Conservation (phyloP, 2,113 vertebrate genomes). For the Paraplagusia blochii region DNA sequence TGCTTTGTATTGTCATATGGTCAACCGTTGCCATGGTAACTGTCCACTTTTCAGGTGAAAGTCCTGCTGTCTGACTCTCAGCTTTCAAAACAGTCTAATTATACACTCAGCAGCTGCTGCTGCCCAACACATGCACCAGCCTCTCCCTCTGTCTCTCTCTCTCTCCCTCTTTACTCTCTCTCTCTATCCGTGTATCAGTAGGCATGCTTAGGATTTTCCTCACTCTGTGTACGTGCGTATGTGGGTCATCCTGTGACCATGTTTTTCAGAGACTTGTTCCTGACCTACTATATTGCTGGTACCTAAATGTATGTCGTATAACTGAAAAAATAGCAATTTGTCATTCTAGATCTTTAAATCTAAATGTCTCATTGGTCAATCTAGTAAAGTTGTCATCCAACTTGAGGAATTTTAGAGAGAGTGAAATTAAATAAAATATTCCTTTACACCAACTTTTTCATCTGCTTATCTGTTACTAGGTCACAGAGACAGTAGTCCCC, state of each 20-base stretch:
- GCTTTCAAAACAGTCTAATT: slow-evolving; percentile 74
- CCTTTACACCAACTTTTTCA: no score
- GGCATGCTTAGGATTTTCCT: slow-evolving; percentile 2
- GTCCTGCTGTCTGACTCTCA: slow-evolving; percentile 50
- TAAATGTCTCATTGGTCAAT: no score
- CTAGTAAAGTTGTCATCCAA: no score
- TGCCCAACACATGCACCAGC: slow-evolving; percentile 47
- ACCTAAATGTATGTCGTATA: no score
- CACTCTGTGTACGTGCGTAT: background rate
- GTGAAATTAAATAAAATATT: no score
- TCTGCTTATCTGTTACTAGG: no score
- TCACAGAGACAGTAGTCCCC: no score
- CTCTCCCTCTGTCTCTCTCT: slow-evolving; percentile 9
- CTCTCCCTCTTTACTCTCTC: background rate
- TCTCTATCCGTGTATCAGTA: background rate
- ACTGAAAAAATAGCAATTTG: no score
- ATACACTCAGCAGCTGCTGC: slow-evolving; percentile 71
- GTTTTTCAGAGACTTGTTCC: slow-evolving; percentile 1
- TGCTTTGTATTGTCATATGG: slow-evolving; percentile 24
- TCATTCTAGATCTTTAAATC: no score
- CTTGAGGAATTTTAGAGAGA: no score
- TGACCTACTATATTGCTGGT: background rate
- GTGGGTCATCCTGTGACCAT: background rate
- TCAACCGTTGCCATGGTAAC: slow-evolving; percentile 48
- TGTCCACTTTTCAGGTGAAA: slow-evolving; percentile 59